These are phyloP conservation scores for Tuberolachnus salignus DNA, from an alignment of 2,888 invertebrate species.

Conservation along the genomic window DNA sequence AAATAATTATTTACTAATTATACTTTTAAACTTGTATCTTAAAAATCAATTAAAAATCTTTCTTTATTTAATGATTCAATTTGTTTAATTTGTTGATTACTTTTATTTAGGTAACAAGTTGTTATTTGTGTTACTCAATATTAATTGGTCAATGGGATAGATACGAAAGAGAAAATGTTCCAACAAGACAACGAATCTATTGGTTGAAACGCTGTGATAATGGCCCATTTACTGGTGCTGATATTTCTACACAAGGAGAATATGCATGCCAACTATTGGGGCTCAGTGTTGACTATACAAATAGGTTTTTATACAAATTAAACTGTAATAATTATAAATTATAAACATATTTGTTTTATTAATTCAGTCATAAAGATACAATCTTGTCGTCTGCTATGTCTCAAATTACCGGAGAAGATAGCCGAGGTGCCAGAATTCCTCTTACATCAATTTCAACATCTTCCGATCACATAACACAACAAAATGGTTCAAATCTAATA, in stretches of 20 bases:
- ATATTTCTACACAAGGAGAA: slow-evolving; percentile 88
- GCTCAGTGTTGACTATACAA: slow-evolving; percentile 68
- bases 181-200: slow-evolving; percentile 85
- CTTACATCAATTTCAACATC: slow-evolving; percentile 46
- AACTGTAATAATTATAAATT: background rate
- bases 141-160: slow-evolving; percentile 91
- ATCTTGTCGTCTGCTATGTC: slow-evolving; percentile 54
- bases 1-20: too few species aligned
- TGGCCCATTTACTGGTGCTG: slow-evolving; percentile 86
- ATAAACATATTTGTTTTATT: background rate
- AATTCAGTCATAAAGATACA: slow-evolving; percentile 49
- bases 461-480: slow-evolving; percentile 48
- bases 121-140: slow-evolving; percentile 84
- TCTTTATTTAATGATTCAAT: slow-evolving; percentile 56
- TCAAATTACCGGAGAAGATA: slow-evolving; percentile 55
- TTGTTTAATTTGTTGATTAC: too few species aligned
- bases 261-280: slow-evolving; percentile 89
- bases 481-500: slow-evolving; percentile 50
- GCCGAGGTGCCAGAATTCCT: slow-evolving; percentile 46
- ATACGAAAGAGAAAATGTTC: slow-evolving; percentile 83
- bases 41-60: background rate
- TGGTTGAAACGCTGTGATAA: slow-evolving; percentile 92
- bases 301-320: slow-evolving; percentile 47
- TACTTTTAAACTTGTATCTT: background rate
- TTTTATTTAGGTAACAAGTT: slow-evolving; percentile 70